Evolutionary conservation across 2,797 vertebrate species (phyloP).

Genomic region (Tokudaia muenninki): DNA sequence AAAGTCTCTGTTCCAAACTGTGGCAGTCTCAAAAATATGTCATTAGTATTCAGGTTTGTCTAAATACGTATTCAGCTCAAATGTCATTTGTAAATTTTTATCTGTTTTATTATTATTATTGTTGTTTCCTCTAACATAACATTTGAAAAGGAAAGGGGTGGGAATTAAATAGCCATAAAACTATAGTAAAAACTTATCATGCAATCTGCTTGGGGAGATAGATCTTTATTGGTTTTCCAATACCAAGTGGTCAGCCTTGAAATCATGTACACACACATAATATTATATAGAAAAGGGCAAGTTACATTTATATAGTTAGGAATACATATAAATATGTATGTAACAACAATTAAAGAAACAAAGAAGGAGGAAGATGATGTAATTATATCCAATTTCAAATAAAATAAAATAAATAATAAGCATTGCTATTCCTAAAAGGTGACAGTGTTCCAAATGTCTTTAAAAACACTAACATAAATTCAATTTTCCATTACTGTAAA

Average conservation of each 20-base stretch:
- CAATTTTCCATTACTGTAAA: background rate
- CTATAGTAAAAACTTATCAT: background rate
- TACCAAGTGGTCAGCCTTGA: background rate
- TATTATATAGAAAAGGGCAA: background rate
- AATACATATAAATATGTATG: background rate
- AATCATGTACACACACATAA: background rate
- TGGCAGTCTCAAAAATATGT: background rate
- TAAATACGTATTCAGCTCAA: background rate
- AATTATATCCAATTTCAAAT: background rate
- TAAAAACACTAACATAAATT: background rate
- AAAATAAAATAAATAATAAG: background rate
- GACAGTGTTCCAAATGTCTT: background rate
- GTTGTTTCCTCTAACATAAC: background rate
- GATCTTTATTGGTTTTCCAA: background rate
- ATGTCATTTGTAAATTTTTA: background rate
- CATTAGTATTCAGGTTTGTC: background rate
- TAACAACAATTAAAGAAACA: background rate
- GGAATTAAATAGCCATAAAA: background rate
- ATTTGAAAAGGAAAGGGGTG: background rate
- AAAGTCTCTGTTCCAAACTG: background rate
- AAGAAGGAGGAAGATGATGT: no score
- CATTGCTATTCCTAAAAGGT: background rate
- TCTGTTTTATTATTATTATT: background rate
- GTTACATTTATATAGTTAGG: background rate
- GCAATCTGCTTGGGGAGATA: background rate